Base-by-base conservation (phyloP, 1,140 invertebrate genomes). In the Branchinecta lindahli region DNA sequence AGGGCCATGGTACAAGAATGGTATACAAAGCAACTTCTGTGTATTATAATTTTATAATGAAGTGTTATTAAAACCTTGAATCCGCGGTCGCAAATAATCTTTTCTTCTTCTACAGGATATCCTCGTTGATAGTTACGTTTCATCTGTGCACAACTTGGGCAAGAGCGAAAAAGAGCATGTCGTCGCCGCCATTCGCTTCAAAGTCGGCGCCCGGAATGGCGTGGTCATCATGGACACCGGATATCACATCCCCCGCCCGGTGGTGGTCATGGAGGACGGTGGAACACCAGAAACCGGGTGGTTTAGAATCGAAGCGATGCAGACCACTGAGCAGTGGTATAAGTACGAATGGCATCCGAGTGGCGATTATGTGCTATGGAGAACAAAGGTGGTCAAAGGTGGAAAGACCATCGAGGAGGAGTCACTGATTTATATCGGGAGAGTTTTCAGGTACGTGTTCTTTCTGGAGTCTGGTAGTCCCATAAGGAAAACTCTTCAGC, bases 231-330 rank as follows among this genome's bases (percentile, higher is more conserved):
- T 92, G 18, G 92, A 94, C 80, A 90, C 91, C 0, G 92, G 92
- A 8, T 95, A 94, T 78, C 92, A 95, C 77, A 86, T 94, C 61
- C 86, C 87, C 33, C 82, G 89, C 47, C 88, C 89, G 18, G 84
- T 94, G 66, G 90, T 90, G 21, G 87, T 93, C 44, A 95, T 94
- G 91, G 80, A 84, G 21, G 92, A 94, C 77, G 82, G 86, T 68
- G 79, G 81, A 44, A 91, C 90, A 79, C 92, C 92, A 6, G 90
- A 94, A 76, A 93, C 91, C 46, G 88, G 71, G 9, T 72, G 71
- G 71, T 72, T 72, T 46, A 65, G 67, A 70, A 68, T 69, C 46
- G 71, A 68, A 9, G 71, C 68, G 6, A 72, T 69, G 44, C 44
- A 46, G 33, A 44, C 65, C 4, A 67, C 68, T 10, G 45, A 66